Conservation (phyloP, 2,888 invertebrate genomes). For the Hemithea aestivaria region DNA sequence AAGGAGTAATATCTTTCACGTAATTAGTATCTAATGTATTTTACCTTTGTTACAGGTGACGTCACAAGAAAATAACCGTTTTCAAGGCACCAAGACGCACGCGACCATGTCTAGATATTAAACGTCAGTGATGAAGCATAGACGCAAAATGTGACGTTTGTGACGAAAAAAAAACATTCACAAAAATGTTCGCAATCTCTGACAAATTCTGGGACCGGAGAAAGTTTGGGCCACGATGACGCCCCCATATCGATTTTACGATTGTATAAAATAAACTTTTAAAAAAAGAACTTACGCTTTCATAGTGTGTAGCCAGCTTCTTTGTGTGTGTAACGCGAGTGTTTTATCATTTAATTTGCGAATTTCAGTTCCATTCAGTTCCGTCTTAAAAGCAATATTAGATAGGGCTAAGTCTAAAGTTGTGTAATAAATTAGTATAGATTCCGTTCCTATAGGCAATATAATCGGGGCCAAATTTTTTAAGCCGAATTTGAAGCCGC, state of each 20-base stretch:
- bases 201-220: constrained; percentile 68
- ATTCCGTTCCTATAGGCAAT: constrained; percentile 64
- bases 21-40: too few species aligned
- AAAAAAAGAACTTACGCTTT: constrained; percentile 35
- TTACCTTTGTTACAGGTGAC: constrained; percentile 56
- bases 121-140: constrained; percentile 30
- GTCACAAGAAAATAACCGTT: constrained; percentile 46
- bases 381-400: constrained; percentile 27
- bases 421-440: constrained; percentile 13
- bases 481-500: constrained; percentile 2
- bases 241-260: constrained; percentile 42
- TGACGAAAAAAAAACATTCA: constrained; percentile 34
- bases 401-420: constrained; percentile 18
- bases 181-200: constrained; percentile 61
- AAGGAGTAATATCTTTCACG: neutral
- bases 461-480: constrained; percentile 31
- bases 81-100: constrained; percentile 27
- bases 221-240: constrained; percentile 64
- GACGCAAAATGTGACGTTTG: constrained; percentile 27
- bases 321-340: constrained; percentile 61
- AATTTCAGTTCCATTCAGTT: constrained; percentile 27
- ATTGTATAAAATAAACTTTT: constrained; percentile 50
- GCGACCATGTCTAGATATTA: constrained; percentile 38
- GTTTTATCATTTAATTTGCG: constrained; percentile 53
- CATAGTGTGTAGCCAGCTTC: constrained; percentile 56